Conservation (phyloP, 2,888 invertebrate genomes). For the Callimorpha dominula region DNA sequence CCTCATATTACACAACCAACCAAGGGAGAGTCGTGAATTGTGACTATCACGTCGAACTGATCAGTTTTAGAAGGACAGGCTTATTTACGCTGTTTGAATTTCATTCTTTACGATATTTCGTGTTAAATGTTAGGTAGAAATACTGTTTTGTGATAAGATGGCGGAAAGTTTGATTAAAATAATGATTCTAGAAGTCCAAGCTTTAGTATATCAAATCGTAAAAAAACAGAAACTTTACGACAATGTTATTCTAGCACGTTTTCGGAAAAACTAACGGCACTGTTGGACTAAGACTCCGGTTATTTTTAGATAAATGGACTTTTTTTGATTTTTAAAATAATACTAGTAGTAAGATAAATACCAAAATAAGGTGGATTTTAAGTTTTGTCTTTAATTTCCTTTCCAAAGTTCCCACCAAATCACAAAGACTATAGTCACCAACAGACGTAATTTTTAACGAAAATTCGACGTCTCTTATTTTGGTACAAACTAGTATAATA, state of each 20-base stretch:
- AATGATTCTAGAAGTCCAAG: not conserved
- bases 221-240: not conserved
- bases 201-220: not conserved
- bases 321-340: too few relatives aligned
- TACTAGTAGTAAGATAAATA: not conserved
- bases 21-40: constrained; percentile 39
- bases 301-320: not conserved
- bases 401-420: not conserved
- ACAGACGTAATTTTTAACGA: not conserved
- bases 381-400: not conserved
- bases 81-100: constrained; percentile 51
- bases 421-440: too few relatives aligned
- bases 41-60: constrained; percentile 33
- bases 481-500: not conserved
- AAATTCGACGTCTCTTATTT: not conserved
- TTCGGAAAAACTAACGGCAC: not conserved
- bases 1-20: constrained; percentile 35
- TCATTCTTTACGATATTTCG: constrained; percentile 40
- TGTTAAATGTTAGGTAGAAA: constrained; percentile 25
- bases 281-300: not conserved
- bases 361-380: not conserved
- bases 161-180: not conserved
- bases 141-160: constrained; percentile 6
- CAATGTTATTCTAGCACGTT: not conserved
- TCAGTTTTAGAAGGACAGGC: constrained; percentile 50